Percentiles rank a stretch among this genome's conserved stretches.
These are phyloP conservation scores for Oscheius sp. DNA, from an alignment of 2,888 invertebrate genomes.

Conservation along the genomic window DNA sequence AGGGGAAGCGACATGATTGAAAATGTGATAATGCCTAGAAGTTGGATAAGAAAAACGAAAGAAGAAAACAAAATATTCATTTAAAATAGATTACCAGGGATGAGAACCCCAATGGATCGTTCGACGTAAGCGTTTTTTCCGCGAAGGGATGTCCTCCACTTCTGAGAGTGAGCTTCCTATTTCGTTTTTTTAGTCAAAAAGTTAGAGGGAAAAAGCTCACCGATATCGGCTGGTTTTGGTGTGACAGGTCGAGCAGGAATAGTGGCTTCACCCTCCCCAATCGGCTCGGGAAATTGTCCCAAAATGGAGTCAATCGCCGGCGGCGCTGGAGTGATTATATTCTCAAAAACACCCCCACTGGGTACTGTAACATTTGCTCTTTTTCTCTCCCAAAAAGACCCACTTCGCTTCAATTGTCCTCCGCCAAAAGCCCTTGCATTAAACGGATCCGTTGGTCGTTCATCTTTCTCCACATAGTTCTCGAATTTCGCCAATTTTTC, in stretches of 20 bases:
- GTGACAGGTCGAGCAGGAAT: background rate
- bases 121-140: background rate
- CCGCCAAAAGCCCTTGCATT: conserved; percentile 16
- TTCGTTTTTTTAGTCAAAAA: background rate
- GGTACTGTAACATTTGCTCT: background rate
- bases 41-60: background rate
- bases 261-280: background rate
- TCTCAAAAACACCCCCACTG: background rate
- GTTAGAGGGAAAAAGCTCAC: background rate
- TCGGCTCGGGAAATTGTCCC: conserved; percentile 11
- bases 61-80: background rate
- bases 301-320: conserved; percentile 10
- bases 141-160: background rate
- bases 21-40: conserved; percentile 7
- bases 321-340: background rate
- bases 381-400: background rate
- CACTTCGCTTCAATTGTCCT: conserved; percentile 6
- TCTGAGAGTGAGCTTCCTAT: conserved; percentile 6
- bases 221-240: conserved; percentile 17
- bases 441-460: conserved; percentile 6
- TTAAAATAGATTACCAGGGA: background rate
- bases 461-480: background rate
- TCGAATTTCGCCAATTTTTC: conserved; percentile 1
- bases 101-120: background rate
- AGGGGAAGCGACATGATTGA: background rate